Base-by-base conservation (phyloP, 2,113 vertebrate species). In the Nothocercus nigrocapillus region DNA sequence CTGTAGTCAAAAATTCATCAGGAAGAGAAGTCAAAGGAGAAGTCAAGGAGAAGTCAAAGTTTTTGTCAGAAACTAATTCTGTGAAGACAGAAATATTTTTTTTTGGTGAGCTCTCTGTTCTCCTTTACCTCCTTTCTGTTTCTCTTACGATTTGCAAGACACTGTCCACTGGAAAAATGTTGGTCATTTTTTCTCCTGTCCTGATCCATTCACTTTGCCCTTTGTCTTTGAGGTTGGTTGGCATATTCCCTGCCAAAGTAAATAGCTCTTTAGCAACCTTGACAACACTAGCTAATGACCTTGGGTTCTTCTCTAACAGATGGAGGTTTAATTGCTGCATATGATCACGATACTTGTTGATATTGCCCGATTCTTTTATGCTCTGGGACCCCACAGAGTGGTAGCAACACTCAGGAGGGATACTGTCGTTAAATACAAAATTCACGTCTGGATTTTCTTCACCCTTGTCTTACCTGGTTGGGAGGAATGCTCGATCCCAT, bases 1-100 rank as follows among this genome's bases (percentile, higher is more conserved):
- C 47, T 76, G 11, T 42, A 61, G 79, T 76, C 34, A 63, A 68
- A 76, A 76, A 73, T 51, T 76, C 19, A 61, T 15, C 5, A 36
- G 30, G 67, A n/a, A n/a, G 19, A 4, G 16, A 0, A 1, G 11
- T 9, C 36, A 63, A 34, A 7, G 8, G n/a, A n/a, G n/a, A n/a
- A n/a, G n/a, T n/a, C 5, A 36, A n/a, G 67, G 19, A 4, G 16
- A 0, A 1, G 11, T 9, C 36, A 63, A 34, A 7, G 8, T 20
- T 85, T 94, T 92, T 88, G 9, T 27, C 40, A 63, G 59, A 85
- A 88, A 27, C 47, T 63, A 58, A 53, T 28, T 64, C 42, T 87
- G 28, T 53, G 69, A 64, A 75, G 66, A 53, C 13, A 49, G 19
- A 86, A 85, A 27, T 63, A 22, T 21, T 81, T 45, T 78, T 78